These are phyloP conservation scores for Drosophila villosipedis DNA, from an alignment of 2,888 invertebrate genomes.

Conservation along the genomic window DNA sequence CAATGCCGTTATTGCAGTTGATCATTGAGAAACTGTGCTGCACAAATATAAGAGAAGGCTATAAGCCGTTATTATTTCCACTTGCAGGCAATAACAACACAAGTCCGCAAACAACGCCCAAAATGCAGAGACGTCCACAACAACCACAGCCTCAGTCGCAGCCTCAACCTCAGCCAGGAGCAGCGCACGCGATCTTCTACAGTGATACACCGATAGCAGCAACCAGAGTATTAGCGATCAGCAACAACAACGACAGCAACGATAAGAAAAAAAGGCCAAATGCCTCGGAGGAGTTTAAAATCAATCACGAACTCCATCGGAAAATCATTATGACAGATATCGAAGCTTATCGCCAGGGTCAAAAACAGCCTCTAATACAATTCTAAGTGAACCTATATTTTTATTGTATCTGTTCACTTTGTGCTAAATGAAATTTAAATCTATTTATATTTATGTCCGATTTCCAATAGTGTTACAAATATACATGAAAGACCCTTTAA, in stretches of 20 bases:
- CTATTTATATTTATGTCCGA: slow-evolving; percentile 47
- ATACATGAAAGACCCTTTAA: slow-evolving; percentile 26
- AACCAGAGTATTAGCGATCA: slow-evolving; percentile 47
- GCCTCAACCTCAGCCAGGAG: slow-evolving; percentile 1
- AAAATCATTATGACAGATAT: slow-evolving; percentile 80
- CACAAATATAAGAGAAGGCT: slow-evolving; percentile 59
- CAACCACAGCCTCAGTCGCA: neutral
- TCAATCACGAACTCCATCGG: slow-evolving; percentile 79
- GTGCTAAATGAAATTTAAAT: slow-evolving; percentile 55
- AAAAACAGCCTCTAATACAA: slow-evolving; percentile 82
- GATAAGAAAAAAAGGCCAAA: slow-evolving; percentile 23
- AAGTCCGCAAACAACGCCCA: slow-evolving; percentile 50
- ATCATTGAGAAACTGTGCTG: slow-evolving; percentile 45
- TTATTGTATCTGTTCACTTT: slow-evolving; percentile 16
- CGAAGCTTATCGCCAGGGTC: slow-evolving; percentile 71
- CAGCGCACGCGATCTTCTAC: slow-evolving; percentile 42
- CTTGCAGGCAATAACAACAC: slow-evolving; percentile 67
- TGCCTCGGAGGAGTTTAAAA: slow-evolving; percentile 59
- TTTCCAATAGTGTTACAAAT: slow-evolving; percentile 31
- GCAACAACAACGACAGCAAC: slow-evolving; percentile 42
- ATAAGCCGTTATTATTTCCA: slow-evolving; percentile 41
- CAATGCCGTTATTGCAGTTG: slow-evolving; percentile 51
- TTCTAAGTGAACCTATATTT: slow-evolving; percentile 63
- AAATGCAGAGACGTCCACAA: slow-evolving; percentile 16
- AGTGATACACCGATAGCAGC: slow-evolving; percentile 27